These are phyloP conservation scores for Alexandromys fortis DNA, from an alignment of 2,113 vertebrate species.

Conservation along the genomic window DNA sequence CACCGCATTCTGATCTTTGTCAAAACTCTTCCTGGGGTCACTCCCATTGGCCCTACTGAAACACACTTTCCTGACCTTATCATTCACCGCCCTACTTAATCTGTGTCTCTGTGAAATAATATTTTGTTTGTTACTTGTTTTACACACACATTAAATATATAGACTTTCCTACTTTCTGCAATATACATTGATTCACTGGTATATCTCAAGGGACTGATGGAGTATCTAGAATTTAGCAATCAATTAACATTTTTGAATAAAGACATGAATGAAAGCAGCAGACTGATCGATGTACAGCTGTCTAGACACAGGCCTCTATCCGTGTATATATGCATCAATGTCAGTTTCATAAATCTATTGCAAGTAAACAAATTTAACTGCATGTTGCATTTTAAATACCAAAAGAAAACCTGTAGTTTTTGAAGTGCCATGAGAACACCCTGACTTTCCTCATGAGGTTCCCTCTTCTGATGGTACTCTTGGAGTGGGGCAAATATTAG, in stretches of 20 bases:
- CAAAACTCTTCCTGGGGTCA: not conserved
- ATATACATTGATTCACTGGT: not conserved
- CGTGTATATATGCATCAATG: not conserved
- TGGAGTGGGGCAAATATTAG: not conserved
- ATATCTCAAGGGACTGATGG: not conserved
- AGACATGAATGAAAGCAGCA: not conserved
- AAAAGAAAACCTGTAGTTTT: slow-evolving; percentile 3
- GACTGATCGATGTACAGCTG: not conserved
- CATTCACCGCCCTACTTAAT: not conserved
- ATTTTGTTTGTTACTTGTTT: slow-evolving; percentile 9
- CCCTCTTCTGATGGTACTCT: slow-evolving; percentile 42
- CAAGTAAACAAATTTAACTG: slow-evolving; percentile 7
- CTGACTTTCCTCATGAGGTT: not conserved
- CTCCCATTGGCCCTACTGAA: not conserved
- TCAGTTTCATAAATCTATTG: not conserved
- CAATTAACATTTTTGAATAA: slow-evolving; percentile 7
- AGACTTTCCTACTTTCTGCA: not conserved
- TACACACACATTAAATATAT: not conserved
- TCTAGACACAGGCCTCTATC: not conserved
- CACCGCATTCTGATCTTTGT: not conserved
- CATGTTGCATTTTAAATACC: not conserved
- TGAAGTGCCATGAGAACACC: not conserved
- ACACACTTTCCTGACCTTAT: not conserved
- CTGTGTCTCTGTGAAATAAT: not conserved
- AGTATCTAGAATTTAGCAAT: not conserved